Percentiles rank a stretch among this genome's conserved stretches.
phyloP scores from a whole-genome alignment of 2,888 invertebrate genomes.

The Lasioglossum villosulum region DNA sequence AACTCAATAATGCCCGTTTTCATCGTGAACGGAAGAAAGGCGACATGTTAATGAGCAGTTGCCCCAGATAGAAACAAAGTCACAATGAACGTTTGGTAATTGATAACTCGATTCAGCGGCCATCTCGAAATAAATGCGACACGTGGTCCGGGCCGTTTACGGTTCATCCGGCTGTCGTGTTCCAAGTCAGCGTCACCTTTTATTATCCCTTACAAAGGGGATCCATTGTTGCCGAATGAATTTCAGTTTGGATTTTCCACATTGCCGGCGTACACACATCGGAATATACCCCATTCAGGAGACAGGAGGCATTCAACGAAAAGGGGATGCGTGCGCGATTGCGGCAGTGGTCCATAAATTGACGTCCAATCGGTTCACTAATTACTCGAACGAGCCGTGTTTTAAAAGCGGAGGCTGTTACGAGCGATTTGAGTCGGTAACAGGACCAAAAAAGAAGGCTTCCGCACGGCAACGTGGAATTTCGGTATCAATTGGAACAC shows the following conservation, averaged over 20 bases:
- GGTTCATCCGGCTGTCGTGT: background rate
- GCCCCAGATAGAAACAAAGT: background rate
- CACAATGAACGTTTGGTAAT: background rate
- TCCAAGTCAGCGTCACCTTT: background rate
- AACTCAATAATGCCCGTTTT: background rate
- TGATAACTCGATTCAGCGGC: background rate
- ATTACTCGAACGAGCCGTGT: conserved; percentile 76
- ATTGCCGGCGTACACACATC: background rate
- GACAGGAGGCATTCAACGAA: background rate
- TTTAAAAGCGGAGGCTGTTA: conserved; percentile 73
- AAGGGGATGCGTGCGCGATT: conserved; percentile 38
- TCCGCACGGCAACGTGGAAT: conserved; percentile 3
- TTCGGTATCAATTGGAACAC: conserved; percentile 36
- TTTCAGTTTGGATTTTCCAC: conserved; percentile 10
- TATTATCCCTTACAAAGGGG: conserved; percentile 12
- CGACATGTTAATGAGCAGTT: background rate
- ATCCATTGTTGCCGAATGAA: background rate
- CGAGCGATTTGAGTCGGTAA: conserved; percentile 65
- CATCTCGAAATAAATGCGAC: background rate
- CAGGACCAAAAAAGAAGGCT: conserved; percentile 45
- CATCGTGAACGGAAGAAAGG: background rate
- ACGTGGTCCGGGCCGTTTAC: background rate
- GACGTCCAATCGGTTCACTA: conserved; percentile 79
- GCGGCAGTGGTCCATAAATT: conserved; percentile 76
- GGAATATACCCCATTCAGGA: background rate